These are phyloP conservation scores for Siderastrea radians DNA, from an alignment of 92 coral and sea anemone species.

Conservation along the genomic window DNA sequence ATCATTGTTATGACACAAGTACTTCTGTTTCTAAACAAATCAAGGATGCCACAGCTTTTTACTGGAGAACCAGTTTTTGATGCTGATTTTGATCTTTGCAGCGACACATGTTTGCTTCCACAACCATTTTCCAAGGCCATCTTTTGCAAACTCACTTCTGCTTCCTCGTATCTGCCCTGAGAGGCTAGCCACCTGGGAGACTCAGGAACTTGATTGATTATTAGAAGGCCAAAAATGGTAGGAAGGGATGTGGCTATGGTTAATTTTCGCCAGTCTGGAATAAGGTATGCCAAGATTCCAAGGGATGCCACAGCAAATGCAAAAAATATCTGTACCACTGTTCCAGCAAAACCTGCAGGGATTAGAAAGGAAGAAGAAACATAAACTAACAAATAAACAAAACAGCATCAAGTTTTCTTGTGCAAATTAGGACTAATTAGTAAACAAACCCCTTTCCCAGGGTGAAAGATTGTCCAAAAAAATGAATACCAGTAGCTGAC, in stretches of 20 bases:
- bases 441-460: too few relatives aligned
- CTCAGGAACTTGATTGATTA: conserved; percentile 74
- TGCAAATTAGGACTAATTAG: too few relatives aligned
- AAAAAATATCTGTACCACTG: conserved; percentile 76
- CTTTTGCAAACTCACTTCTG: conserved; percentile 76
- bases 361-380: neutral
- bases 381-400: neutral
- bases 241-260: conserved; percentile 75
- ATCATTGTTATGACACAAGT: conserved; percentile 73
- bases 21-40: conserved; percentile 78
- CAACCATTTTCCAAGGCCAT: conserved; percentile 78
- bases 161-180: conserved; percentile 80
- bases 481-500: too few relatives aligned
- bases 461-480: too few relatives aligned
- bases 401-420: too few relatives aligned
- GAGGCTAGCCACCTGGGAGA: conserved; percentile 94
- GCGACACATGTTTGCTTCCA: conserved; percentile 25
- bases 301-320: conserved; percentile 70
- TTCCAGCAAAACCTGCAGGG: conserved; percentile 80
- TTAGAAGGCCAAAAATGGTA: conserved; percentile 63
- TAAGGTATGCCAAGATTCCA: conserved; percentile 80
- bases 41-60: conserved; percentile 66
- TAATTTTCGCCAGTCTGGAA: conserved; percentile 83
- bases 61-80: conserved; percentile 6
- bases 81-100: neutral